Evolutionary conservation across 1,140 invertebrate genomes (phyloP), one percentile per base, ranked within the genome.

Genomic region (Drosophila teissieri): DNA sequence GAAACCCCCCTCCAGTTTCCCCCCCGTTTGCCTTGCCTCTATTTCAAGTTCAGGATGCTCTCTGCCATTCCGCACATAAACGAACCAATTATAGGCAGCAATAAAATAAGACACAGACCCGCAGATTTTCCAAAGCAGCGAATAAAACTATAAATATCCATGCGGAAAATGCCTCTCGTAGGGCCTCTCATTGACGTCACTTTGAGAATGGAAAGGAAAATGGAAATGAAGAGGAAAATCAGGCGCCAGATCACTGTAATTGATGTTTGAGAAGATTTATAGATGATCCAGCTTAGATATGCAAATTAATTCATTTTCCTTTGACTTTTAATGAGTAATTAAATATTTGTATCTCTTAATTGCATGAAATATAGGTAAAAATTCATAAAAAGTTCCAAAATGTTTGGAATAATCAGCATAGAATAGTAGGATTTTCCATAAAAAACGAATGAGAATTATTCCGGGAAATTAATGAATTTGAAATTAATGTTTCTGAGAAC

Each of bases 41-140:
- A 70, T 70, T 88, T 88, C 84, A 88, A 88, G 84, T 88, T 88
- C 84, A 88, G 80, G 60, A 60, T 61, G 58, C n/a, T 44, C 31
- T 37, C 24, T 36, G 39, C 17, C 36, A 24, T 49, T 56, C 27
- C 36, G 36, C 52, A 77, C 76, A 64, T 77, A 88, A 89, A 84
- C 83, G 72, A 40, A 73, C 84, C 84, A 89, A 89, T 88, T 84
- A 88, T 89, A 89, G 84, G 57, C 76, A 80, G 84, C 80, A 78
- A 84, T 89, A 83, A 84, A 86, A 72, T 53, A 44, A 78, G 61
- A 57, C 49, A 58, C 70, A 58, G 42, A 65, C 22, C 39, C 19
- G 63, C 64, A 27, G 55, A 31, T 73, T 85, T 56, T 73, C 57
- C 81, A 85, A 85, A 80, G 62, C 55, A 65, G 36, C 37, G 39